These are phyloP conservation scores for Spea multiplicata DNA, from an alignment of 2,113 vertebrate species.

Conservation along the genomic window DNA sequence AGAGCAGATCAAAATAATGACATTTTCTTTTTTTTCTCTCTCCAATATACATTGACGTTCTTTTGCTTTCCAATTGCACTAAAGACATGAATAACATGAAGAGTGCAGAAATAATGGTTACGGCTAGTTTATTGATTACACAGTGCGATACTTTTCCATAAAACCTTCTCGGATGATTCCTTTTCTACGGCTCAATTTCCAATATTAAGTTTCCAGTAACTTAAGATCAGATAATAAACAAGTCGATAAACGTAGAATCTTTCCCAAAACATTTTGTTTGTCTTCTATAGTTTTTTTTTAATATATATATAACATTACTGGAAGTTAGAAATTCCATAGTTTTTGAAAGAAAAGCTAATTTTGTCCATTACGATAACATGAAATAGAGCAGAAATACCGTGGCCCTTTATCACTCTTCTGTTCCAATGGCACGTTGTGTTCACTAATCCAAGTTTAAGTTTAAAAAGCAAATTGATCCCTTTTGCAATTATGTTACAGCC, in stretches of 20 bases:
- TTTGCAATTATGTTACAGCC: too few relatives aligned
- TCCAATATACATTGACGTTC: neutral
- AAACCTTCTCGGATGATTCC: conserved; percentile 16
- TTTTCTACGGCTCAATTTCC: neutral
- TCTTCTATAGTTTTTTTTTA: too few relatives aligned
- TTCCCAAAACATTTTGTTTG: neutral
- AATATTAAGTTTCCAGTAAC: neutral
- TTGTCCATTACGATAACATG: too few relatives aligned
- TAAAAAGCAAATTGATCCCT: too few relatives aligned
- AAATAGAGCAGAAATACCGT: too few relatives aligned
- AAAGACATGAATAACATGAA: conserved; percentile 13
- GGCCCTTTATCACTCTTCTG: too few relatives aligned
- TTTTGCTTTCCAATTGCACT: conserved; percentile 13
- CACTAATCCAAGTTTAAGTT: too few relatives aligned
- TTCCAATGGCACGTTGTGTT: too few relatives aligned
- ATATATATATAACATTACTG: too few relatives aligned
- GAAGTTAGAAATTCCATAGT: too few relatives aligned
- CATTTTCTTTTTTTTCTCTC: too few relatives aligned
- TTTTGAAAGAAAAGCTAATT: too few relatives aligned
- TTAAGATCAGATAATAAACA: neutral
- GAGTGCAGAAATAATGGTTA: conserved; percentile 7
- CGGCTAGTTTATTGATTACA: conserved; percentile 23
- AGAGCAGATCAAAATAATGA: neutral
- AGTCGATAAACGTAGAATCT: neutral
- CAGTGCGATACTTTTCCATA: conserved; percentile 10